phyloP scores from a whole-genome alignment of 1,140 invertebrate genomes.

The Scaptomyza hsui region DNA sequence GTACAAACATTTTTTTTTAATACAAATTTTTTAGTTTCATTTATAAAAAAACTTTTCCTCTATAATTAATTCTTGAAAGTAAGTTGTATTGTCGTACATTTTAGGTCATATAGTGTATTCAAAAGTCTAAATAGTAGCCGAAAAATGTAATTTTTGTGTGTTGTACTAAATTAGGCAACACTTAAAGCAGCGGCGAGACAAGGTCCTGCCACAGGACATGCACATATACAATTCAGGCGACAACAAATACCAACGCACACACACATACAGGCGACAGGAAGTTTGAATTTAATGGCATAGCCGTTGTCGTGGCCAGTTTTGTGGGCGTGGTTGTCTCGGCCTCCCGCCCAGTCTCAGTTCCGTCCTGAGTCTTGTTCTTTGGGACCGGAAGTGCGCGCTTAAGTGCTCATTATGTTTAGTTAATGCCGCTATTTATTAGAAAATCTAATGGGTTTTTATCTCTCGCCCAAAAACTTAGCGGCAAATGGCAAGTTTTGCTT shows the following conservation, averaged over 20 bases:
- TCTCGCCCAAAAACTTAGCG: conserved; percentile 33
- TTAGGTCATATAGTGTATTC: conserved; percentile 14
- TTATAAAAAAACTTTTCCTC: neutral
- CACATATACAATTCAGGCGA: conserved; percentile 16
- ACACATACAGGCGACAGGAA: conserved; percentile 38
- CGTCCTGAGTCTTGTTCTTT: neutral
- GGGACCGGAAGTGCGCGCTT: conserved; percentile 64
- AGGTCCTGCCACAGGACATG: conserved; percentile 29
- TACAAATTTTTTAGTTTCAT: too few relatives aligned
- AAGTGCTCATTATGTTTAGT: conserved; percentile 72
- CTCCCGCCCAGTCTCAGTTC: neutral
- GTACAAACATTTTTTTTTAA: too few relatives aligned
- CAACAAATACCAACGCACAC: conserved; percentile 21
- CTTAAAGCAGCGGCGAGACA: conserved; percentile 56
- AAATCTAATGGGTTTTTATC: conserved; percentile 68
- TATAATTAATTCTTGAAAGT: neutral
- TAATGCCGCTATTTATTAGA: conserved; percentile 70
- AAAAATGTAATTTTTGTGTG: conserved; percentile 16
- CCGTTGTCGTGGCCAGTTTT: conserved; percentile 26
- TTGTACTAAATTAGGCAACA: conserved; percentile 67
- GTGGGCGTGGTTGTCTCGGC: conserved; percentile 11
- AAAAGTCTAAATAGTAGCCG: neutral
- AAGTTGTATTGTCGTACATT: too few relatives aligned
- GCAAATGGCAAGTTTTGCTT: conserved; percentile 25
- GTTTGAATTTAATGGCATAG: conserved; percentile 63